Percentiles rank a stretch among this genome's conserved stretches.
These are phyloP conservation scores for Sebastes iracundus DNA, from an alignment of 2,797 vertebrate genomes.

Conservation along the genomic window DNA sequence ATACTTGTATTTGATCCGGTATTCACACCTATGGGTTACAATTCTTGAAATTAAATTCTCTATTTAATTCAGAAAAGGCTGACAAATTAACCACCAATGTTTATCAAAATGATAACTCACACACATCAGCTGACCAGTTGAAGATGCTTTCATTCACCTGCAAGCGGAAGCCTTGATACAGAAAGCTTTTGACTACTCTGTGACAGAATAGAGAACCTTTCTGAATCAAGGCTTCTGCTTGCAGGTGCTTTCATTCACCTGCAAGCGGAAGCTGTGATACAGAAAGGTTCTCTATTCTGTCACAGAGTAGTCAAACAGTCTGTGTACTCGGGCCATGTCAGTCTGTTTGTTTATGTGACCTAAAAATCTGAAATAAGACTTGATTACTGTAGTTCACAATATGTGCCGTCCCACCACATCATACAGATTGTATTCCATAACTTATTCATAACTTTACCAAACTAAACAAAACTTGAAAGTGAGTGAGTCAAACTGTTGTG, in stretches of 20 bases:
- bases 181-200: not conserved
- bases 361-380: not conserved
- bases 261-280: too few relatives aligned
- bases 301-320: not conserved
- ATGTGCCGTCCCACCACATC: too few relatives aligned
- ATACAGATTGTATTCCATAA: too few relatives aligned
- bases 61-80: not conserved
- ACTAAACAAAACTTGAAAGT: too few relatives aligned
- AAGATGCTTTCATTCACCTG: not conserved
- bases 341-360: not conserved
- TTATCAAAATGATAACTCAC: not conserved
- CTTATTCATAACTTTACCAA: too few relatives aligned
- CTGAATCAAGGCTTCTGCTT: slow-evolving; percentile 2
- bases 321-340: not conserved
- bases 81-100: not conserved
- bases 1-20: not conserved
- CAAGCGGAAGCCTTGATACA: slow-evolving; percentile 4
- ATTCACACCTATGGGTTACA: not conserved
- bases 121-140: too few relatives aligned
- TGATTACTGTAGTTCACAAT: not conserved
- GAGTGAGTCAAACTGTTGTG: too few relatives aligned
- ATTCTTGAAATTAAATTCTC: not conserved
- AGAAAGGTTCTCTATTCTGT: not conserved
- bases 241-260: not conserved
- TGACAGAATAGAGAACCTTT: not conserved